phyloP scores from a whole-genome alignment of 1,140 invertebrate genomes.

The Halictus rubicundus region DNA sequence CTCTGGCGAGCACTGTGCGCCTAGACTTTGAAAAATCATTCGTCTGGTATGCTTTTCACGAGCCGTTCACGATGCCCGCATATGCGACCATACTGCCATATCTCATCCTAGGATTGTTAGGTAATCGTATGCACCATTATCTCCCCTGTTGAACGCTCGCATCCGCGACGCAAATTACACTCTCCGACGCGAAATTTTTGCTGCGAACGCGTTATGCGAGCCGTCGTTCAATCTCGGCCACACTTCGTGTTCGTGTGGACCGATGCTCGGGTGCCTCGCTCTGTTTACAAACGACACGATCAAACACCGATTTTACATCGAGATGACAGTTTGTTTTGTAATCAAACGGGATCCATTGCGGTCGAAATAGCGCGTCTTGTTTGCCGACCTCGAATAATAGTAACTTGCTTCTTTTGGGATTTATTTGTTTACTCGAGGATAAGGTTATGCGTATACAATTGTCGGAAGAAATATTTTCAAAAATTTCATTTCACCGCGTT shows the following conservation, averaged over 20 bases:
- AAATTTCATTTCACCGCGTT: too few relatives aligned
- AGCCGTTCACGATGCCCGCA: conserved; percentile 73
- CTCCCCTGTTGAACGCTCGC: conserved; percentile 23
- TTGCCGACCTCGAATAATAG: background rate
- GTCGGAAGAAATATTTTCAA: too few relatives aligned
- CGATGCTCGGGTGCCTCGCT: conserved; percentile 11
- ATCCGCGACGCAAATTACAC: conserved; percentile 22
- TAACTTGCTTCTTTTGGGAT: background rate
- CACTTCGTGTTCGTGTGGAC: background rate
- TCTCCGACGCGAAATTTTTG: background rate
- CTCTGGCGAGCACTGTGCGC: conserved; percentile 30
- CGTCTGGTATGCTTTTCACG: conserved; percentile 74
- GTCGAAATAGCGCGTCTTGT: background rate
- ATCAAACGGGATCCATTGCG: background rate
- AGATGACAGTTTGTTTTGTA: background rate
- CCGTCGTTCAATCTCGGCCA: background rate
- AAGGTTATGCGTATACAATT: too few relatives aligned
- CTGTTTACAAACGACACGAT: conserved; percentile 13
- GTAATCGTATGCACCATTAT: conserved; percentile 64
- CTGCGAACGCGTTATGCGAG: background rate
- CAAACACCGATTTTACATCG: background rate
- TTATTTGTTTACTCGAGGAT: too few relatives aligned
- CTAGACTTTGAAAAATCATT: conserved; percentile 61
- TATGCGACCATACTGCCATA: conserved; percentile 74
- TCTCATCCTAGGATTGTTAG: conserved; percentile 74